Evolutionary conservation across 2,113 vertebrate species (phyloP), one percentile per base, ranked within the genome.

Genomic region (Petaurus breviceps): DNA sequence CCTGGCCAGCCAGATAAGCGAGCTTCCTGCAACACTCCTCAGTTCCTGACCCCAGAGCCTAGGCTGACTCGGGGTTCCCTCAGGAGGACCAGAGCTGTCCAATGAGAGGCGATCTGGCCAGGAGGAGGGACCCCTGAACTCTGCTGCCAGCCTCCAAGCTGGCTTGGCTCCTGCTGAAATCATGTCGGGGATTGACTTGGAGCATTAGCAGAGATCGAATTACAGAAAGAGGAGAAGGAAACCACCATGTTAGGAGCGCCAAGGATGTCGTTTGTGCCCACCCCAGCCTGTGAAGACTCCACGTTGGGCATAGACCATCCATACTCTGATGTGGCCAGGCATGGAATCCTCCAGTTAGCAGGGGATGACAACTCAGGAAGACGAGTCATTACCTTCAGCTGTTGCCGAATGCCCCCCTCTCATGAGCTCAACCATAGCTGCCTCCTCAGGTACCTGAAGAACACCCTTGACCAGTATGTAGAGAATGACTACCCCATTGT

Each of bases 391-490:
- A 98, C 98, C 7, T 99, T 99, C 98, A 99, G 99, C 96, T 99
- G 99, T 98, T 99, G 99, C 97, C 98, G 98, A 95, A 97, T 99
- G 98, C 99, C 99, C 0, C 99, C 99, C 0, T 99, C 98, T 0
- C 98, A 99, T 68, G 98, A 99, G 98, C 99, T 99, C 93, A 98
- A 99, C 98, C 99, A 99, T 97, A 98, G 94, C 28, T 98, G 98
- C 5, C 98, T 99, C 46, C 98, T 99, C 98, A 99, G 99, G 98
- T 99, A 99, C 55, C 94, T 99, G 96, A 99, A 99, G 97, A 98
- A 99, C 98, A 99, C 99, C 0, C 90, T 99, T 98, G 99, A 99
- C 97, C 99, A 99, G 98, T 99, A 99, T 0, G 99, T 99, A 95
- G 99, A 99, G 97, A 99, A 98, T 1, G 99, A 99, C 93, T 99